phyloP scores from a whole-genome alignment of 2,113 vertebrate species.

The Coreoperca whiteheadi region DNA sequence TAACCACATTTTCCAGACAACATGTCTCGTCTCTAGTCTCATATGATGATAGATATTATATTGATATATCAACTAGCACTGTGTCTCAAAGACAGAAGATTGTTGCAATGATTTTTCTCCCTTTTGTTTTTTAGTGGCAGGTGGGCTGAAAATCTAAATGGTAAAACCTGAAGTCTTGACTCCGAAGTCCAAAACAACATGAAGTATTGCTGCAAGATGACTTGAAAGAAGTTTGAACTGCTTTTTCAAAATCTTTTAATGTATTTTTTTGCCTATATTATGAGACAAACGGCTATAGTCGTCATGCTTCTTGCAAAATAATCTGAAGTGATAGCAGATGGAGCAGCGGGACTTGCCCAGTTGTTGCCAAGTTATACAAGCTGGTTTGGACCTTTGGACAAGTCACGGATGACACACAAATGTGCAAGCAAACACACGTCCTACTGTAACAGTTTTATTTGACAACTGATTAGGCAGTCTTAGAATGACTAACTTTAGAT shows the following conservation, averaged over 20 bases:
- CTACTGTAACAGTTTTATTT: constrained; percentile 8
- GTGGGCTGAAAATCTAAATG: constrained; percentile 76
- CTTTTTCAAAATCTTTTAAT: constrained; percentile 14
- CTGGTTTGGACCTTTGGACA: constrained; percentile 24
- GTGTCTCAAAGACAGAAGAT: background rate
- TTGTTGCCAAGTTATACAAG: constrained; percentile 62
- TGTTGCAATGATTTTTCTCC: constrained; percentile 5
- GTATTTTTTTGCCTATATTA: constrained; percentile 16
- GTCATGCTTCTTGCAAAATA: constrained; percentile 46
- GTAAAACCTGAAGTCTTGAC: constrained; percentile 25
- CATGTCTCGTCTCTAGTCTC: background rate
- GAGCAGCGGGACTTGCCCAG: constrained; percentile 31
- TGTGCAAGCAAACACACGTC: background rate
- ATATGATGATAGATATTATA: background rate
- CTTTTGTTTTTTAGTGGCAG: constrained; percentile 81
- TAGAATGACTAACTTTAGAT: background rate
- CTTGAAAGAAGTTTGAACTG: constrained; percentile 57
- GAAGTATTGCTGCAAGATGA: constrained; percentile 58
- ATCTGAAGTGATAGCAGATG: constrained; percentile 42
- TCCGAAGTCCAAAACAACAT: constrained; percentile 44
- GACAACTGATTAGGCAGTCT: constrained; percentile 2
- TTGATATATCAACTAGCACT: background rate
- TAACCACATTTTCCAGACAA: background rate
- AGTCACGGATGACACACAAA: constrained; percentile 25
- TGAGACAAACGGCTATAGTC: constrained; percentile 25